Evolutionary conservation across 1,140 invertebrate species (phyloP).

Genomic region (Sweltsa coloradensis): DNA sequence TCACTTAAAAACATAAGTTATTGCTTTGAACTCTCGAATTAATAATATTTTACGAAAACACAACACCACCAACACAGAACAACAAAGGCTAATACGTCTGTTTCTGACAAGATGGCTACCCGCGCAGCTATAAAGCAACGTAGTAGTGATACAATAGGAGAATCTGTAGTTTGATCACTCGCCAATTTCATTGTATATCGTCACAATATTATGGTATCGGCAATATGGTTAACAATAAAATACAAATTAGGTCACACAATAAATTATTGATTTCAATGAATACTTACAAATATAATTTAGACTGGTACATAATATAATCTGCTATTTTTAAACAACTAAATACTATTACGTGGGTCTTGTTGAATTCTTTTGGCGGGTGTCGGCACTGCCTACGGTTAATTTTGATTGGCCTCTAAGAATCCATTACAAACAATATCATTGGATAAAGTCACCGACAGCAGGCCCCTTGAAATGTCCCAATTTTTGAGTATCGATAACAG

Average conservation of each 20-base stretch:
- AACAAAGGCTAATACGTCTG: constrained; percentile 15
- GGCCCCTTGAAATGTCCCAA: too few relatives aligned
- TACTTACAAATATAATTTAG: too few relatives aligned
- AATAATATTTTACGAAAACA: constrained; percentile 1
- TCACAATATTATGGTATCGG: too few relatives aligned
- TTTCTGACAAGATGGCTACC: constrained; percentile 21
- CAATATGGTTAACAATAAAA: too few relatives aligned
- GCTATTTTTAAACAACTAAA: too few relatives aligned
- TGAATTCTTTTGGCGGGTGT: constrained; percentile 14
- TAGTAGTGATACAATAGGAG: constrained; percentile 13
- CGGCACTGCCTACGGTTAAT: constrained; percentile 12
- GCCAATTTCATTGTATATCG: too few relatives aligned
- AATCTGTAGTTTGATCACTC: constrained; percentile 16
- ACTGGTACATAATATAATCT: too few relatives aligned
- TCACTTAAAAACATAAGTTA: constrained; percentile 1
- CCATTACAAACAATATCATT: constrained; percentile 14
- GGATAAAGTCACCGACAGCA: constrained; percentile 14
- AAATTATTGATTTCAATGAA: too few relatives aligned
- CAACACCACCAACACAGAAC: constrained; percentile 1
- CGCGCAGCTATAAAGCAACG: constrained; percentile 18
- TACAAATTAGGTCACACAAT: too few relatives aligned
- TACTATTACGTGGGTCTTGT: too few relatives aligned
- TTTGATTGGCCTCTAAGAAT: constrained; percentile 14
- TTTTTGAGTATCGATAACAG: too few relatives aligned
- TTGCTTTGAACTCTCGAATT: too few relatives aligned